Evolutionary conservation across 2,113 vertebrate species (phyloP), one percentile per base, ranked within the genome.

Genomic region (Pardalotus punctatus): DNA sequence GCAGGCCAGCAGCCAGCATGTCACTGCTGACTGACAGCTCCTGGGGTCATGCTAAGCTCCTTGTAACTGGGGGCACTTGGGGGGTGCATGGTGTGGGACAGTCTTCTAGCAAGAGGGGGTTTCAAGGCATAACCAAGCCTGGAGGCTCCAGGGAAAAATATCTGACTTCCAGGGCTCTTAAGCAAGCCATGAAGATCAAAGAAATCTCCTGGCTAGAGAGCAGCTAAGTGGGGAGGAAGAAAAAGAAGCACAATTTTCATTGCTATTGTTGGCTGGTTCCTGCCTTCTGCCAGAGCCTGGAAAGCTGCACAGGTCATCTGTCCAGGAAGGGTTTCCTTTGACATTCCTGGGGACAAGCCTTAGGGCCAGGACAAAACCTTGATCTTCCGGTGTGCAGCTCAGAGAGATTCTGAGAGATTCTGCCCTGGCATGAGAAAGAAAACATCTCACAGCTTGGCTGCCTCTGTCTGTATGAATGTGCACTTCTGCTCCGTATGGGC

Each of bases 401-500:
- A 22, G 60, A n/a, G 47, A 29, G 28, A n/a, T 33, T 69, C 72
- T 76, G 71, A 47, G 61, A 74, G 36, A 42, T 70, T 78, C 38
- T 84, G 11, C 47, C 54, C 18, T 4, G 3, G 47, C 3, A 4
- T 23, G 20, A 27, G 73, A 74, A 54, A 24, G 57, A 80, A 71
- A 69, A 47, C 0, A 0, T 24, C 85, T 71, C 21, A 3, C 0
- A 2, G 31, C 10, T 31, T 47, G 57, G 64, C 38, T 81, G 60
- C 42, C 40, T 40, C 40, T 36, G 21, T 31, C n/a, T 2, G 3
- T 25, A 4, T 23, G 57, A 45, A 20, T 1, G 2, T 43, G 27
- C 50, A 27, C 31, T 51, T 80, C 33, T 45, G 45, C 53, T 82
- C 54, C 5, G 0, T 2, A 2, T 0, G 10, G 23, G n/a, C 36